phyloP scores from a whole-genome alignment of 1,140 invertebrate species.

The Ips nitidus region DNA sequence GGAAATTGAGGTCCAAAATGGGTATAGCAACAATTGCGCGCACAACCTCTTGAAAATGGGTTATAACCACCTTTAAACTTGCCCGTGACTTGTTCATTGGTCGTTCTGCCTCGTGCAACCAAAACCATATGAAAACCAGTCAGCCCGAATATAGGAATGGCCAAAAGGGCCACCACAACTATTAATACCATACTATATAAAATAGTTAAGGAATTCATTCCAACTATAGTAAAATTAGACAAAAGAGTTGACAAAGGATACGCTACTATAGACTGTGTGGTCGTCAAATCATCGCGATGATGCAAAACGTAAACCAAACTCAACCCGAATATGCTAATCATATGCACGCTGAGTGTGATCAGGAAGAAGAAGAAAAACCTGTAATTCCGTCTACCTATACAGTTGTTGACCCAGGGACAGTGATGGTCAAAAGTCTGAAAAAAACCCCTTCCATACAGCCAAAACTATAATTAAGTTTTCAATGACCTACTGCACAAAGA shows the following conservation, averaged over 20 bases:
- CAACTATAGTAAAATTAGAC: not conserved
- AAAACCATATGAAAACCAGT: slow-evolving; percentile 97
- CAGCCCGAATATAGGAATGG: slow-evolving; percentile 96
- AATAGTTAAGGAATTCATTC: slow-evolving; percentile 53
- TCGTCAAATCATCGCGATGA: slow-evolving; percentile 77
- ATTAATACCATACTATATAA: slow-evolving; percentile 82
- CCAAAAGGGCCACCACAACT: slow-evolving; percentile 84
- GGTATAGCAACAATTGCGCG: slow-evolving; percentile 91
- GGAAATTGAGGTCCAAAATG: slow-evolving; percentile 96
- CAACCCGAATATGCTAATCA: slow-evolving; percentile 94
- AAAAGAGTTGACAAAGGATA: slow-evolving; percentile 67
- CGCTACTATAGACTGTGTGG: slow-evolving; percentile 84
- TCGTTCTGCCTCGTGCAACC: slow-evolving; percentile 96
- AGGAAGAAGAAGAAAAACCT: slow-evolving; percentile 99
- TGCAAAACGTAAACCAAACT: slow-evolving; percentile 90
- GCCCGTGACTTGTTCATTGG: slow-evolving; percentile 99
- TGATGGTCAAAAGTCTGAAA: slow-evolving; percentile 99
- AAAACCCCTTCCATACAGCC: slow-evolving; percentile 33
- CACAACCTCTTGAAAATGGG: slow-evolving; percentile 93
- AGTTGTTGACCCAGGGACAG: slow-evolving; percentile 99
- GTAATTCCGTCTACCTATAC: slow-evolving; percentile 98
- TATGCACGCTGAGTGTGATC: slow-evolving; percentile 92
- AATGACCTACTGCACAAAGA: not conserved
- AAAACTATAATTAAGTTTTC: slow-evolving; percentile 18
- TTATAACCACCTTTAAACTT: slow-evolving; percentile 98